Evolutionary conservation across 2,113 vertebrate species (phyloP).

Genomic region (Aythya baeri): DNA sequence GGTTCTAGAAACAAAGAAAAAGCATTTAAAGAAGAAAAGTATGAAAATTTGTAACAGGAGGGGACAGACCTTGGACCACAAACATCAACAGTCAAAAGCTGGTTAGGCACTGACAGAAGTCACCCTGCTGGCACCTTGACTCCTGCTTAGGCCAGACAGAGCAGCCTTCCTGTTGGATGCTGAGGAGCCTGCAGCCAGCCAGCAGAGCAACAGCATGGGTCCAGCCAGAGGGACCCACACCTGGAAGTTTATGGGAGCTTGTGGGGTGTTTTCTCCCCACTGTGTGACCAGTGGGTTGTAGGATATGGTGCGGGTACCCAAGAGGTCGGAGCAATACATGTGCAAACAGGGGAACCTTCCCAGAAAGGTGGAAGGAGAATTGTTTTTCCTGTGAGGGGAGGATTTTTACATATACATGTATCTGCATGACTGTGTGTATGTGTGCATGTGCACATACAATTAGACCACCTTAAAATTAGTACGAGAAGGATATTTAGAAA

Average conservation of each 20-base stretch:
- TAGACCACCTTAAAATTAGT: background rate
- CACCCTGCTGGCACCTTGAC: fast-evolving
- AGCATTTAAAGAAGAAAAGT: background rate
- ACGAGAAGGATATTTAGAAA: background rate
- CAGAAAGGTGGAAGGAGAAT: background rate
- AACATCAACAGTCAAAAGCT: background rate
- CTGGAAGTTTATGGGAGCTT: background rate
- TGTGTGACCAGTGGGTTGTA: too few species aligned
- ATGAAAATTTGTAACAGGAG: background rate
- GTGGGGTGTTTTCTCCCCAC: background rate
- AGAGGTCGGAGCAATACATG: background rate
- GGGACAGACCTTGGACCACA: background rate
- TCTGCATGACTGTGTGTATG: background rate
- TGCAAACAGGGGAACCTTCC: background rate
- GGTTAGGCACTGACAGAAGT: background rate
- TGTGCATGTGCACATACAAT: background rate
- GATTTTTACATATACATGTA: background rate
- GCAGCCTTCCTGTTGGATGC: background rate
- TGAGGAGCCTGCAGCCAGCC: background rate
- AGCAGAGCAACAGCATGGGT: background rate
- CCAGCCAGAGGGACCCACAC: background rate
- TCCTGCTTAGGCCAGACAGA: background rate
- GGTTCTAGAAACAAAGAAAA: background rate
- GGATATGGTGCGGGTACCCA: background rate
- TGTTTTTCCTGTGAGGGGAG: background rate